Evolutionary conservation across 2,797 vertebrate species (phyloP), one percentile per base, ranked within the genome.

Genomic region (Cynopterus sphinx): DNA sequence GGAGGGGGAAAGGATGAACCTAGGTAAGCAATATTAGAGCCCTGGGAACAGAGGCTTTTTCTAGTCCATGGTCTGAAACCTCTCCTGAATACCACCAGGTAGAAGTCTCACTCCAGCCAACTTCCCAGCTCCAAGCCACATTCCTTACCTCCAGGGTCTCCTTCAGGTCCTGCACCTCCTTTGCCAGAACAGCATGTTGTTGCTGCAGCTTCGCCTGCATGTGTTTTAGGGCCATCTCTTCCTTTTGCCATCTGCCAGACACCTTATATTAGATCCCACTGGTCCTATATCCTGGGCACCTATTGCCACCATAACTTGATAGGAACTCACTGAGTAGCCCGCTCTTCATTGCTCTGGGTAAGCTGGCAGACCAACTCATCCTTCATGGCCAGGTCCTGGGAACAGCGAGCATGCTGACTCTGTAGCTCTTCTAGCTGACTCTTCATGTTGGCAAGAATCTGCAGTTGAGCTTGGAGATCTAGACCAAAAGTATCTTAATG

Each of bases 61-160:
- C 67, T 7, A 53, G 43, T 61, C 39, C 28, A 41, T 6, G 70
- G 68, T 74, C 51, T 79, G 53, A 28, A 92, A 77, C n/a, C n/a
- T 89, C 55, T 87, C 33, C 9, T 81, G 19, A 33, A 2, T 53
- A 57, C 51, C 43, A 68, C 41, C 33, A 77, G 88, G 77, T 61
- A 84, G 49, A 39, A 55, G 31, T 61, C 75, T 46, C 4, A 67
- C n/a, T 65, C 70, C 15, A 57, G 51, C 79, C 63, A 53, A 49
- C 17, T 61, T 33, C 63, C 41, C 51, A 46, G 46, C 22, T 59
- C 46, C 11, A 43, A 55, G 84, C 16, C 49, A 70, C 11, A n/a
- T 74, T 84, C 92, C 97, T 94, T 75, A 98, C 98, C 98, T 98
- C 98, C 33, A 97, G 61, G 67, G 98, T 98, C 84, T 99, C 98